phyloP scores from a whole-genome alignment of 2,113 vertebrate genomes.

The Accipiter cooperii region DNA sequence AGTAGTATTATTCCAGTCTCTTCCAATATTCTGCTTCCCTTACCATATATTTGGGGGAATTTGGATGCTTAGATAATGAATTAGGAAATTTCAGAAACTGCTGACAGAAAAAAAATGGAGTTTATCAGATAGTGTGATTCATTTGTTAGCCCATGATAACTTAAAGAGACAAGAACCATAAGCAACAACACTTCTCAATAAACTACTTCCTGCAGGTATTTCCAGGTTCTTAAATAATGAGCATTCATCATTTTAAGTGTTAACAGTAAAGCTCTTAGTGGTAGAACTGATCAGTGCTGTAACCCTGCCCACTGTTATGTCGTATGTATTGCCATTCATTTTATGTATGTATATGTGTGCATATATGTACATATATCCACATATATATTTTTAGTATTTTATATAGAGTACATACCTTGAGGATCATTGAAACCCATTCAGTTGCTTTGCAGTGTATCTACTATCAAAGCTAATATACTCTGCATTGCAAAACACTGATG shows the following conservation, averaged over 20 bases:
- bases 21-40: not conserved
- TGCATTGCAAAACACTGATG: not conserved
- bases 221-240: not conserved
- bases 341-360: constrained; percentile 74
- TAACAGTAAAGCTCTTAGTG: constrained; percentile 12
- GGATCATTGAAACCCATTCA: constrained; percentile 61
- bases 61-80: not conserved
- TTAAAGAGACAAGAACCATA: not conserved
- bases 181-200: not conserved
- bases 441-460: constrained; percentile 16
- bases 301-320: constrained; percentile 63
- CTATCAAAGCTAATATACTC: not conserved
- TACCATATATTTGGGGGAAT: not conserved
- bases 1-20: not conserved
- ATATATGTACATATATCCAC: constrained; percentile 65
- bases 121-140: not conserved
- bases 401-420: constrained; percentile 77
- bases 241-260: constrained; percentile 1
- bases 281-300: constrained; percentile 18
- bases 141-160: not conserved
- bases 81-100: not conserved
- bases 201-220: constrained; percentile 20
- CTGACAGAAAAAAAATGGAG: not conserved
- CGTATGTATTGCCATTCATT: constrained; percentile 66
- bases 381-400: constrained; percentile 67